Evolutionary conservation across 2,113 vertebrate genomes (phyloP).

Genomic region (Thymallus thymallus): DNA sequence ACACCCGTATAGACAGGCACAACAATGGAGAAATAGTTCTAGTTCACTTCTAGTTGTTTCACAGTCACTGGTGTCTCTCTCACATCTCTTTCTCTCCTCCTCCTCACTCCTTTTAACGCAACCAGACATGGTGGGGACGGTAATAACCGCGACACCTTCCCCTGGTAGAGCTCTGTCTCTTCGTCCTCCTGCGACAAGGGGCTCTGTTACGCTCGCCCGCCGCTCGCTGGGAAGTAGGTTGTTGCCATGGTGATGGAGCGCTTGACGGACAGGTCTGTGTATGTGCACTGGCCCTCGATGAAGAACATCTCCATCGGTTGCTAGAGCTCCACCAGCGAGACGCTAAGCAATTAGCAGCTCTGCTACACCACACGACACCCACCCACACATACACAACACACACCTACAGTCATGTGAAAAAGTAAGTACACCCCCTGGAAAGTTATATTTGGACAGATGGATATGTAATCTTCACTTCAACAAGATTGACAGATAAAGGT

Average conservation of each 20-base stretch:
- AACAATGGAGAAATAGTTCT: background rate
- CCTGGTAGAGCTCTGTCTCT: slow-evolving; percentile 53
- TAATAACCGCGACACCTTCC: slow-evolving; percentile 49
- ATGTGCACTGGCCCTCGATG: slow-evolving; percentile 54
- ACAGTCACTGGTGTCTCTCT: slow-evolving; percentile 16
- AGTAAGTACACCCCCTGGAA: too few species aligned
- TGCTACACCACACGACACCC: slow-evolving; percentile 14
- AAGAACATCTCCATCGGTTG: slow-evolving; percentile 43
- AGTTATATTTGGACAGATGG: too few species aligned
- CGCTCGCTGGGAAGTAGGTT: slow-evolving; percentile 74
- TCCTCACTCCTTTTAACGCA: slow-evolving; percentile 31
- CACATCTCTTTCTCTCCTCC: background rate
- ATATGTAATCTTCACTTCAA: too few species aligned
- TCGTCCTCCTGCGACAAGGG: slow-evolving; percentile 61
- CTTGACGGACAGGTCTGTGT: slow-evolving; percentile 71
- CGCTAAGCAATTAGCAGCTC: slow-evolving; percentile 29
- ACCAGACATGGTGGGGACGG: slow-evolving; percentile 42
- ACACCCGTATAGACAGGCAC: background rate
- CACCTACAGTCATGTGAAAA: too few species aligned
- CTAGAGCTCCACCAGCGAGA: slow-evolving; percentile 16
- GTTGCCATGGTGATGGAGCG: slow-evolving; percentile 75
- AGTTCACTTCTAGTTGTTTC: slow-evolving; percentile 15
- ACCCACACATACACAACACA: slow-evolving; percentile 1
- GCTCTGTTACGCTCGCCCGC: slow-evolving; percentile 52
- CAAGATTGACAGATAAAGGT: too few species aligned